A percentile compares a stretch with the other conserved stretches of the same genome.
phyloP scores from a whole-genome alignment of 2,113 vertebrate species.

The Triplophysa siluroides region DNA sequence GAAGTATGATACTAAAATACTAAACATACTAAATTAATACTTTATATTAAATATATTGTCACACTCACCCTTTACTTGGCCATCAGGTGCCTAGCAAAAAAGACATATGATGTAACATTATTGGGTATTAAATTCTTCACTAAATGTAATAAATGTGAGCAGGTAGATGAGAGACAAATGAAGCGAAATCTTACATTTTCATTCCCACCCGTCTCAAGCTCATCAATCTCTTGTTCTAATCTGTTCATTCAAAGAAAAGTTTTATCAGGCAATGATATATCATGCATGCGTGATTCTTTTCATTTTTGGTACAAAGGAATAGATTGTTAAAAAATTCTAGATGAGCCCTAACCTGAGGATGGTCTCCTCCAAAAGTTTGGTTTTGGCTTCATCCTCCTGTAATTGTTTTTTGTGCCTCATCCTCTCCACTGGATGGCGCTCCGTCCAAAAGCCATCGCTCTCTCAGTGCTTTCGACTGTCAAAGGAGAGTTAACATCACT shows the following conservation, averaged over 20 bases:
- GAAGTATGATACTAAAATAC: no score
- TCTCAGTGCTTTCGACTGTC: slow-evolving; percentile 89
- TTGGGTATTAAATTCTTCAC: neutral
- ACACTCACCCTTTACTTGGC: slow-evolving; percentile 33
- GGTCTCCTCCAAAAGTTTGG: slow-evolving; percentile 85
- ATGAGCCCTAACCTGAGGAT: slow-evolving; percentile 81
- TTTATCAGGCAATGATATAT: neutral
- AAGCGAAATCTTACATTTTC: slow-evolving; percentile 37
- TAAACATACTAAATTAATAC: no score
- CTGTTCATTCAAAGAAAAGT: slow-evolving; percentile 62
- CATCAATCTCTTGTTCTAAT: slow-evolving; percentile 89
- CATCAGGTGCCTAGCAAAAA: slow-evolving; percentile 41
- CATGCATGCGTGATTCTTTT: neutral
- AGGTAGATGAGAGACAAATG: neutral
- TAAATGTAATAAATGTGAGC: neutral
- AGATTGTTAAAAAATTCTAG: neutral
- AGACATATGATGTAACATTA: neutral
- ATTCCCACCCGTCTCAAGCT: slow-evolving; percentile 77
- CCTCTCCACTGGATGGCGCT: slow-evolving; percentile 81
- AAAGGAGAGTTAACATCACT: slow-evolving; percentile 15
- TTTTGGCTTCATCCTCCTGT: slow-evolving; percentile 87
- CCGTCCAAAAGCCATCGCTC: slow-evolving; percentile 96
- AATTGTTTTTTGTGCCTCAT: slow-evolving; percentile 86
- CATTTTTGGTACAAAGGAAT: neutral
- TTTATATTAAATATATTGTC: slow-evolving; percentile 47